Evolutionary conservation across 2,797 vertebrate genomes (phyloP).

Genomic region (Okamejei kenojei): DNA sequence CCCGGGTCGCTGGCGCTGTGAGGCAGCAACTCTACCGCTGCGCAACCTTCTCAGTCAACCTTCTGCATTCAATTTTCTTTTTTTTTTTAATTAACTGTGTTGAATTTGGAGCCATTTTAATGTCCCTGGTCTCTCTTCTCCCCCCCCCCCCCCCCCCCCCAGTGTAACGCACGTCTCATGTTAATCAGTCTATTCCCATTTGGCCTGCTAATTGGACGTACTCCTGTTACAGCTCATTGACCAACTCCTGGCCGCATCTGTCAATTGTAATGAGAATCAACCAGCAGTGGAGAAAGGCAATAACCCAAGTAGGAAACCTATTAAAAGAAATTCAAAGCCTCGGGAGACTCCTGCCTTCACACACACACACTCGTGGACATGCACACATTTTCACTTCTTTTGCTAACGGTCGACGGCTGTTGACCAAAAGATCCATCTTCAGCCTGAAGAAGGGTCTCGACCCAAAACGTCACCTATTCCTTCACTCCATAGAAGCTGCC

Average conservation of each 20-base stretch:
- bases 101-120: neutral
- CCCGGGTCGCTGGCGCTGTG: too few relatives aligned
- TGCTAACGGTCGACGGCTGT: too few relatives aligned
- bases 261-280: conserved; percentile 16
- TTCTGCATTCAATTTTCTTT: neutral
- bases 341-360: neutral
- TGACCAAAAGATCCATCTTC: too few relatives aligned
- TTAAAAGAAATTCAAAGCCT: conserved; percentile 6
- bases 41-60: neutral
- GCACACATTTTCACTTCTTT: neutral
- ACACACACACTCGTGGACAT: neutral
- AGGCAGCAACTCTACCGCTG: too few relatives aligned
- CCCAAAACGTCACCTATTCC: too few relatives aligned
- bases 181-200: conserved; percentile 8
- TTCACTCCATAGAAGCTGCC: too few relatives aligned
- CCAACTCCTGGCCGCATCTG: neutral
- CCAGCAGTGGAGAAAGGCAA: too few relatives aligned
- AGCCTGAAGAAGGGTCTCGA: too few relatives aligned
- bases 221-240: neutral
- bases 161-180: neutral
- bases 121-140: neutral
- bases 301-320: neutral
- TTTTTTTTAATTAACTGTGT: neutral
- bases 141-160: too few relatives aligned
- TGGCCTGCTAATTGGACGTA: neutral